phyloP scores from a whole-genome alignment of 2,888 invertebrate species.

The Nemurella pictetii region DNA sequence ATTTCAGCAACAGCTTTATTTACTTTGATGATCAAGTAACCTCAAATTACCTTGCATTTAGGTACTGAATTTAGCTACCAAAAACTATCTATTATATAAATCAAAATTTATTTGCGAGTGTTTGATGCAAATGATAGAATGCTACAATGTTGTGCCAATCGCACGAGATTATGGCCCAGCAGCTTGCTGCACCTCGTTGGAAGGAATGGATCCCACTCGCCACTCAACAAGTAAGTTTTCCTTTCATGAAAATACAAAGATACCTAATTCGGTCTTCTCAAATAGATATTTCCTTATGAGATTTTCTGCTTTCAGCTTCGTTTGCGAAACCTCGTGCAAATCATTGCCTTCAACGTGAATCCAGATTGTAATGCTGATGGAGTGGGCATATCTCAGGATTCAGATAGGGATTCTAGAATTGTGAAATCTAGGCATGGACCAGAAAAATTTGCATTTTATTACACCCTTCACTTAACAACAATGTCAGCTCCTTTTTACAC shows the following conservation, averaged over 20 bases:
- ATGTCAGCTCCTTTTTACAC: slow-evolving; percentile 85
- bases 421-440: neutral
- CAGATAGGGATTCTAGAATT: neutral
- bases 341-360: slow-evolving; percentile 65
- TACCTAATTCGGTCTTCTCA: slow-evolving; percentile 14
- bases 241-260: neutral
- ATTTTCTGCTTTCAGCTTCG: slow-evolving; percentile 61
- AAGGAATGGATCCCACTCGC: slow-evolving; percentile 79
- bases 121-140: neutral
- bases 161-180: slow-evolving; percentile 44
- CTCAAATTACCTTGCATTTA: neutral
- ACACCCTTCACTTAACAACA: slow-evolving; percentile 77
- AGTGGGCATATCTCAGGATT: slow-evolving; percentile 47
- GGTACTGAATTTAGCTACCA: neutral
- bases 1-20: too few species aligned
- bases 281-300: slow-evolving; percentile 18
- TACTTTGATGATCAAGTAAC: too few species aligned
- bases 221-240: slow-evolving; percentile 71
- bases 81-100: neutral
- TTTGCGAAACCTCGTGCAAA: slow-evolving; percentile 76
- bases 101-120: neutral
- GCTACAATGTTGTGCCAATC: slow-evolving; percentile 25
- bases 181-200: slow-evolving; percentile 59
- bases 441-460: slow-evolving; percentile 62
- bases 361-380: slow-evolving; percentile 39